These are phyloP conservation scores for Apteryx mantelli DNA, from an alignment of 2,113 vertebrate species.

Conservation along the genomic window DNA sequence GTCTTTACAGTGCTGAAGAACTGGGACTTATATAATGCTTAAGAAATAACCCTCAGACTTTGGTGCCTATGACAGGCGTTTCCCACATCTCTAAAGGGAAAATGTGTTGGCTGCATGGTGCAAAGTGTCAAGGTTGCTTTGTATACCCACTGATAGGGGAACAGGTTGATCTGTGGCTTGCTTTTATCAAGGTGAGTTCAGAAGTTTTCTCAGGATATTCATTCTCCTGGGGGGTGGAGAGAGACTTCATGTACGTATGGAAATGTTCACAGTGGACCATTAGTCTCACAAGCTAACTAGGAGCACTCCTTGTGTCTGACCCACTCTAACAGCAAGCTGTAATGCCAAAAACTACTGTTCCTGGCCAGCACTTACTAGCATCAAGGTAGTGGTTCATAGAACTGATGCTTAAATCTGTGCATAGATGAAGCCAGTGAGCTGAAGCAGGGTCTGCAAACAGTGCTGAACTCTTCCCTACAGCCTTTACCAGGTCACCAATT, in stretches of 20 bases:
- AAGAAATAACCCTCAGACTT: background rate
- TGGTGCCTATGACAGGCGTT: background rate
- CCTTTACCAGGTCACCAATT: conserved; percentile 33
- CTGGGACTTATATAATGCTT: rapidly evolving
- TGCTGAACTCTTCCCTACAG: background rate
- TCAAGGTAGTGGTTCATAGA: background rate
- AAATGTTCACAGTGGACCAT: background rate
- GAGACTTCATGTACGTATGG: background rate
- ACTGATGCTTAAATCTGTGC: background rate
- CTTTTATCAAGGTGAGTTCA: background rate
- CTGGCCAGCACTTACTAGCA: background rate
- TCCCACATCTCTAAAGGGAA: background rate
- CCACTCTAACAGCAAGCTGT: background rate
- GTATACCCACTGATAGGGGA: background rate
- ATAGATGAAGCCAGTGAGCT: background rate
- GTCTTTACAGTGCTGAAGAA: background rate
- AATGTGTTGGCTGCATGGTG: rapidly evolving
- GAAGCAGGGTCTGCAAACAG: background rate
- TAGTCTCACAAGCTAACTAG: background rate
- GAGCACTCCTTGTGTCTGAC: background rate
- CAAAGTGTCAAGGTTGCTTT: background rate
- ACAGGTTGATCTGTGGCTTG: background rate
- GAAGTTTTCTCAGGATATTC: background rate
- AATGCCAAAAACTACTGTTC: background rate
- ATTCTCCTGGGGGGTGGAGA: rapidly evolving